Base-by-base conservation (phyloP, 2,888 invertebrate genomes). In the Morpho helenor region DNA sequence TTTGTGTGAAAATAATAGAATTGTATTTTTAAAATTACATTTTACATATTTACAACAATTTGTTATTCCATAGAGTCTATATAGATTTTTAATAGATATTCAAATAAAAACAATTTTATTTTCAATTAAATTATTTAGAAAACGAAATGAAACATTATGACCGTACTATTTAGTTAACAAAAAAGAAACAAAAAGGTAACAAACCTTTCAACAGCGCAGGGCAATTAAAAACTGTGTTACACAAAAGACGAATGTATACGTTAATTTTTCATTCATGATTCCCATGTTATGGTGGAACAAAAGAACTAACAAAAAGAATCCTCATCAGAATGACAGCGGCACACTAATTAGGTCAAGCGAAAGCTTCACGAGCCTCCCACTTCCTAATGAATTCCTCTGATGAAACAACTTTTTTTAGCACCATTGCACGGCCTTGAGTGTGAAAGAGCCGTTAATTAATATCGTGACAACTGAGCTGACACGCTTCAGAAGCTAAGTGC, bases 341-440 rank as follows among this genome's bases (percentile, higher is more conserved):
- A 61, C 56, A 63, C 65, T 68, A 70, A 70, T 68, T 70, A 68
- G 70, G 69, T 69, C 70, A 69, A 70, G 67, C 66, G 64, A 53
- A 60, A 67, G 52, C 63, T 60, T 56, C 53, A 47, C 59, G 40
- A 56, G 59, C 52, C 52, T 54, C 47, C 54, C 54, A 61, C 53
- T 61, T 59, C 57, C 57, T 63, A 65, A 65, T 65, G 60, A 65
- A 65, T 53, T 57, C 50, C 59, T 62, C 61, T 61, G 62, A 61
- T 59, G 64, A 60, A 64, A 65, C 64, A 56, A 59, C 50, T 49
- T 60, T 59, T 61, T 63, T 63, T 59, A 65, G 59, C 55, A 47
- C 60, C 52, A 61, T 63, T 63, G 59, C 61, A 41, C 10, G 45
- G 52, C 46, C 39, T 31, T 31, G 31, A 31, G 22, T 50, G 39